Evolutionary conservation across 2,888 invertebrate species (phyloP).

Genomic region (Proisotoma minuta): DNA sequence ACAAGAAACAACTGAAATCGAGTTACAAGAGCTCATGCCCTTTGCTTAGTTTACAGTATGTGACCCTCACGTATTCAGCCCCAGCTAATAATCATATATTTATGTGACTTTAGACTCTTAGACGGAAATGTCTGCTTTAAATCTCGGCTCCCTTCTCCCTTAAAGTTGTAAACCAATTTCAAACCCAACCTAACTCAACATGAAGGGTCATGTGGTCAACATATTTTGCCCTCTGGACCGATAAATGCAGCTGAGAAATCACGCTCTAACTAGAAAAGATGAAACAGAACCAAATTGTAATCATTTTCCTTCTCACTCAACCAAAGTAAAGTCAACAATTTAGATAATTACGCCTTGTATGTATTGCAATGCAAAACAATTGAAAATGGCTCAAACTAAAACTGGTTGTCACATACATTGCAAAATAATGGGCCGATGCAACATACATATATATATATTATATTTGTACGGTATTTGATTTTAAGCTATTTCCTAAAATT

Average conservation of each 20-base stretch:
- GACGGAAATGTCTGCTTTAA: constrained; percentile 1
- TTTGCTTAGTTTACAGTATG: not conserved
- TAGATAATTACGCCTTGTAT: not conserved
- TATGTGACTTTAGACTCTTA: not conserved
- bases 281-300: not conserved
- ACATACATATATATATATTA: too few relatives aligned
- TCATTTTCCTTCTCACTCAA: not conserved
- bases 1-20: not conserved
- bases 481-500: too few relatives aligned
- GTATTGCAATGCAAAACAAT: constrained; percentile 1
- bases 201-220: constrained; percentile 10
- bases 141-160: not conserved
- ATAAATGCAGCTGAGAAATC: constrained; percentile 2
- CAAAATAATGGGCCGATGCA: too few relatives aligned
- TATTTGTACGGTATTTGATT: too few relatives aligned
- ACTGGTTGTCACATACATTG: too few relatives aligned
- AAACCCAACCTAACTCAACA: not conserved
- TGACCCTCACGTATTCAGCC: not conserved
- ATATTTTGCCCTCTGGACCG: constrained; percentile 7
- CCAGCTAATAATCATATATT: too few relatives aligned
- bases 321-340: not conserved
- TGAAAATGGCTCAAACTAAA: too few relatives aligned
- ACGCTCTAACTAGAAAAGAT: not conserved
- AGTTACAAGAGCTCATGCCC: not conserved
- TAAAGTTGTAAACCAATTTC: not conserved